These are phyloP conservation scores for Pan paniscus DNA, from an alignment of 2,113 vertebrate species.

Conservation along the genomic window DNA sequence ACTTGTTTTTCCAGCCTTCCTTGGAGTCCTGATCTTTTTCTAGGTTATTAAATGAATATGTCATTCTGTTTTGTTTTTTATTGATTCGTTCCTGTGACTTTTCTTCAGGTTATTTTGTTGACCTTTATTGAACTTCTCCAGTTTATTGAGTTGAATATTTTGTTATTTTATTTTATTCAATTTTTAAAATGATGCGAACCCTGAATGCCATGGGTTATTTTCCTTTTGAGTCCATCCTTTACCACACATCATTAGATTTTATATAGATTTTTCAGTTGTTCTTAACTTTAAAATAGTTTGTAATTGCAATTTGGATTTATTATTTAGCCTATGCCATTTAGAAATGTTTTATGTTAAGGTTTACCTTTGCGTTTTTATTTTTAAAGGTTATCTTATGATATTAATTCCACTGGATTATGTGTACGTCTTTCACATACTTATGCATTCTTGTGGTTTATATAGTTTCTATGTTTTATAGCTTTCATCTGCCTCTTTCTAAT, in stretches of 20 bases:
- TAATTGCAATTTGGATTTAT: not conserved
- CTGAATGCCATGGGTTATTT: not conserved
- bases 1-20: not conserved
- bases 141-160: not conserved
- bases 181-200: not conserved
- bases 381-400: not conserved
- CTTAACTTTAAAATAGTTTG: not conserved
- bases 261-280: not conserved
- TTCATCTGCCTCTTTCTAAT: not conserved
- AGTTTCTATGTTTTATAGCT: not conserved
- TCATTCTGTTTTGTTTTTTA: constrained; percentile 29
- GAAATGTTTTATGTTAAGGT: not conserved
- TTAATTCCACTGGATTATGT: too few relatives aligned
- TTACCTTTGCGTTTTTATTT: not conserved
- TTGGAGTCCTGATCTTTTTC: constrained; percentile 4
- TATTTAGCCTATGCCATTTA: not conserved
- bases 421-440: not conserved
- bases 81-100: not conserved
- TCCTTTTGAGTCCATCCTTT: not conserved
- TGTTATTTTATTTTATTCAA: not conserved
- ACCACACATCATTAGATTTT: not conserved
- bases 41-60: constrained; percentile 6
- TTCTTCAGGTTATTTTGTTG: constrained; percentile 3
- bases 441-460: not conserved
- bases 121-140: not conserved